These are phyloP conservation scores for Drosophila ironensis DNA, from an alignment of 1,140 invertebrate genomes.

Conservation along the genomic window DNA sequence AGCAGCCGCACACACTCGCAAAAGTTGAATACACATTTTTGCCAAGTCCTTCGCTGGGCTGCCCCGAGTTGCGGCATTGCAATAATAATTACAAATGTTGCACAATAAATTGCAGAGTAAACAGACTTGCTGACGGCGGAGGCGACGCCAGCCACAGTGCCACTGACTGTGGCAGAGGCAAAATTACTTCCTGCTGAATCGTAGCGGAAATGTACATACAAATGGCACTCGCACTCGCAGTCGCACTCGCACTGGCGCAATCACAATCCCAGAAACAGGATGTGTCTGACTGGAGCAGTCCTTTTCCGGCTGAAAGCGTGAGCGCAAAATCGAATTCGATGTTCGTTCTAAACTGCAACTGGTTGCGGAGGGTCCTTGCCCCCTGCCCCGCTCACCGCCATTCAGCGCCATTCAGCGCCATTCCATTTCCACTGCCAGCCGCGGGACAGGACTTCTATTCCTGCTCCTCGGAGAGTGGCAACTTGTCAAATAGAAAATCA, in stretches of 20 bases:
- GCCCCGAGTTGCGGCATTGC: conserved; percentile 55
- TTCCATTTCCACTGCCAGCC: too few relatives aligned
- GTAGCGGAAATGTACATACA: conserved; percentile 77
- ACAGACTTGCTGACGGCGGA: conserved; percentile 48
- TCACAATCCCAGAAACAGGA: conserved; percentile 41
- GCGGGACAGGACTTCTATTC: conserved; percentile 7
- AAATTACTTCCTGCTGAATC: conserved; percentile 78
- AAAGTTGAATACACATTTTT: conserved; percentile 29
- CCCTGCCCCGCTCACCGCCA: not conserved
- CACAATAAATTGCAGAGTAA: conserved; percentile 80
- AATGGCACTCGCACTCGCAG: conserved; percentile 56
- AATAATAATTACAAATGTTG: conserved; percentile 81
- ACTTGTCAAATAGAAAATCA: conserved; percentile 79
- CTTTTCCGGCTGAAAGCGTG: conserved; percentile 38
- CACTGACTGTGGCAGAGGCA: conserved; percentile 34
- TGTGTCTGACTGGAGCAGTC: conserved; percentile 34
- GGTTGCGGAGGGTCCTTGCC: not conserved
- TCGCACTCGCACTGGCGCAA: conserved; percentile 40
- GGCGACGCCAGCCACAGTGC: not conserved
- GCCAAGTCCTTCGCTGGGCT: conserved; percentile 24
- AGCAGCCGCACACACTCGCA: conserved; percentile 63
- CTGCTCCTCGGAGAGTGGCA: conserved; percentile 40
- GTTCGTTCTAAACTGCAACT: not conserved
- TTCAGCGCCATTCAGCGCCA: not conserved
- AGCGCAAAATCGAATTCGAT: conserved; percentile 37